Base-by-base conservation (phyloP, 1,140 invertebrate genomes). In the Aphis gossypii region DNA sequence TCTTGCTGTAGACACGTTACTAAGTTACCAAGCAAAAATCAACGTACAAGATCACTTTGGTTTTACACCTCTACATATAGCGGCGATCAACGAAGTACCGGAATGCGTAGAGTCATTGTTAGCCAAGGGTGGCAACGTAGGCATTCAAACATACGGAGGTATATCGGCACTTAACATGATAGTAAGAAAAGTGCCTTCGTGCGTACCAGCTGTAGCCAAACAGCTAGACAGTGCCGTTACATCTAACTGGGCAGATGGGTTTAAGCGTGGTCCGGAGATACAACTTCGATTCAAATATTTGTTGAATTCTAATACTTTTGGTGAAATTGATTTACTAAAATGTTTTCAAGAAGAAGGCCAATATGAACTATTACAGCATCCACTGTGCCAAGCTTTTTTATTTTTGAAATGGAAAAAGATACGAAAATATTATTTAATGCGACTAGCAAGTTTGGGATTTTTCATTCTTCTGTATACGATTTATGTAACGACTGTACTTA, bases 351-450 rank as follows among this genome's bases (percentile, higher is more conserved):
- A 97, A 93, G 97, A 98, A 95, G 97, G 97, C 0, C 97, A 98
- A 94, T 97, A 98, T 94, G 97, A 98, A 95, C 97, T 98, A 25
- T 95, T 98, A 2, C 96, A 97, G 91, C 97, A 98, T 96, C 98
- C 98, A 0, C 95, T 98, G 2, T 98, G 97, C 94, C 97, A 97
- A 7, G 97, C 97, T 0, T 98, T 98, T 95, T 95, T 98, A 0
- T 97, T 98, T 94, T 96, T 98, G 38, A 98, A 98, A 95, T 98
- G 98, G 98, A 97, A 98, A 94, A 98, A 98, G 95, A 98, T 98
- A 94, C 96, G 97, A n/a, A 97, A 98, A 95, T 98, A 98, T 94
- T 98, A 98, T 94, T 96, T 98, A 8, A 97, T 97, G 4, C 96
- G 97, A 93, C 95, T 98, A 93, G 96, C 98, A 84, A 97, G 98